Evolutionary conservation across 2,888 invertebrate genomes (phyloP).

Genomic region (Siphonodentalium dalli): DNA sequence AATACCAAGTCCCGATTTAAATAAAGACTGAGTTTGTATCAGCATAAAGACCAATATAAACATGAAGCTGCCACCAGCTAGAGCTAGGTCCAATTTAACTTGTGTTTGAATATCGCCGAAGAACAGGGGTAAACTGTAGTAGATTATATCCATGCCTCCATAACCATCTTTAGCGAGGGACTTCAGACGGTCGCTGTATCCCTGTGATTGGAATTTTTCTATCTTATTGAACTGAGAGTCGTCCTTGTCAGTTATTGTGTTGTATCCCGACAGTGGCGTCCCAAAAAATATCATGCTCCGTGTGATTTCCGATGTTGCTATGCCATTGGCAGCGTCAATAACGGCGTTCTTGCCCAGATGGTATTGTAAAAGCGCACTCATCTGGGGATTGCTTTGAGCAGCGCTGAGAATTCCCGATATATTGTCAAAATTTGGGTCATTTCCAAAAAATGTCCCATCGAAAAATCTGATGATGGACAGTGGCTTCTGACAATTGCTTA

Average conservation of each 20-base stretch:
- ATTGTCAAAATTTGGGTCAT: slow-evolving; percentile 27
- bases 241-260: too few species aligned
- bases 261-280: slow-evolving; percentile 1
- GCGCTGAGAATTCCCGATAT: slow-evolving; percentile 18
- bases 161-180: too few species aligned
- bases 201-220: too few species aligned
- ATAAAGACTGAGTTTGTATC: slow-evolving; percentile 6
- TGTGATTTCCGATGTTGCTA: slow-evolving; percentile 12
- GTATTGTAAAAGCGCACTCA: slow-evolving; percentile 13
- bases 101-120: too few species aligned
- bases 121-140: too few species aligned
- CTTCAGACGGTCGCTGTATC: too few species aligned
- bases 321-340: neutral
- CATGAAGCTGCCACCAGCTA: slow-evolving; percentile 26
- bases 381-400: slow-evolving; percentile 3
- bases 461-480: slow-evolving; percentile 29
- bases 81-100: slow-evolving; percentile 23
- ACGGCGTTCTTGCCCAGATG: slow-evolving; percentile 13
- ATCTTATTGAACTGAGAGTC: too few species aligned
- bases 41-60: slow-evolving; percentile 32
- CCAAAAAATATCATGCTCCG: slow-evolving; percentile 15
- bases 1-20: slow-evolving; percentile 5
- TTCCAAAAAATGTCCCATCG: slow-evolving; percentile 27
- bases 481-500: slow-evolving; percentile 5
- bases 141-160: too few species aligned